Base-by-base conservation (phyloP, 2,113 vertebrate genomes). In the Orientallactaga bullata region DNA sequence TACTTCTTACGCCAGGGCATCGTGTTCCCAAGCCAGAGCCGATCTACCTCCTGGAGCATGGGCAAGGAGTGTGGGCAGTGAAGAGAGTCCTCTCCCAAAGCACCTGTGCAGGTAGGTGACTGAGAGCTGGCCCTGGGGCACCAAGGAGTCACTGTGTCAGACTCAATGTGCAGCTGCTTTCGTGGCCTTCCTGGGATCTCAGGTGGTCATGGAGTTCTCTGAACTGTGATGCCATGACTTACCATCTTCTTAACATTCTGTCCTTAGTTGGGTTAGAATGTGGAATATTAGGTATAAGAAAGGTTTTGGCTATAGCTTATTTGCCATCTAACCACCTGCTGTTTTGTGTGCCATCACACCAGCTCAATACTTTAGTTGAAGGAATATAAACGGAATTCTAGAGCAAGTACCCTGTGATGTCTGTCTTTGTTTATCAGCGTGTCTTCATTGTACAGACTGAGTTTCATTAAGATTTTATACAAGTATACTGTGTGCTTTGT, bases 21-120 rank as follows among this genome's bases (percentile, higher is more conserved):
- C 55, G 32, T 85, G 37, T 94, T 85, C 86, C 93, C n/a, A 81
- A 85, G 28, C 32, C 73, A 88, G 91, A 95, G 63, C 26, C 92
- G 18, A 61, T 81, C 42, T 78, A 8, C 28, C 39, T 79, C 1
- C 55, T 81, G n/a, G 66, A 92, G 5, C 69, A 60, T 61, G 68
- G 35, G n/a, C 86, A 77, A 72, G 86, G 79, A 37, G 63, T 39
- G 0, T 37, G 89, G 93, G 16, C 10, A 8, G 20, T n/a, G 65
- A 88, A 26, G 55, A 80, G 72, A 76, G 39, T 23, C 32, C 73
- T 68, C 61, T 78, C 37, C 32, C 39, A 65, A 77, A 66, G 35
- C 61, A 61, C 35, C 35, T 68, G 1, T 55, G 10, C n/a, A 90
- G 89, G 95, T 96, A 47, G 21, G 95, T 87, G 55, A 15, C 26